Conservation (phyloP, 2,113 vertebrate genomes). For the Aldabrachelys gigantea region DNA sequence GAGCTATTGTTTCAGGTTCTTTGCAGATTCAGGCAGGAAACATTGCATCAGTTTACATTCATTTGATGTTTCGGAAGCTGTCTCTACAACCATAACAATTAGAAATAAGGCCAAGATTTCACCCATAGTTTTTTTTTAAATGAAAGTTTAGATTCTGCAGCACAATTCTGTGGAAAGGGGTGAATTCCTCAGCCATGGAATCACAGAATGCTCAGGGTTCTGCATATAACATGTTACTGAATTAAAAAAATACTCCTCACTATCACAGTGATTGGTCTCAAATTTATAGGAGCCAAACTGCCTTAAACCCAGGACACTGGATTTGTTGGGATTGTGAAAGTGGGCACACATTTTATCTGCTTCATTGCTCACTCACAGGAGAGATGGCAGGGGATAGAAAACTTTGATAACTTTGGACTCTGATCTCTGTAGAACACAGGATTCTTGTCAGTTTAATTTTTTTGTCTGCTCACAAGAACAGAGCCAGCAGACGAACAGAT, state of each 20-base stretch:
- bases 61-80: background rate
- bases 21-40: background rate
- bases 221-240: background rate
- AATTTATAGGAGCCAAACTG: background rate
- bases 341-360: background rate
- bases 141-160: background rate
- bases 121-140: background rate
- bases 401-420: background rate
- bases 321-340: background rate
- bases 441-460: conserved; percentile 12
- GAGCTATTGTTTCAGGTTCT: background rate
- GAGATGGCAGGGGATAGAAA: background rate
- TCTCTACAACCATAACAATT: background rate
- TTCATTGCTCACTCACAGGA: background rate
- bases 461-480: background rate
- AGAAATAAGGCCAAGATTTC: background rate
- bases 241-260: background rate
- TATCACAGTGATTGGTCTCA: background rate
- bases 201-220: background rate
- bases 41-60: background rate
- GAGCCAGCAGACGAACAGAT: conserved; percentile 22
- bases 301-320: background rate
- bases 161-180: background rate
- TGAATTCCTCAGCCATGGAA: conserved; percentile 1
- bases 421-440: background rate